Evolutionary conservation across 1,140 invertebrate species (phyloP).

Genomic region (Zaprionus gabonicus): DNA sequence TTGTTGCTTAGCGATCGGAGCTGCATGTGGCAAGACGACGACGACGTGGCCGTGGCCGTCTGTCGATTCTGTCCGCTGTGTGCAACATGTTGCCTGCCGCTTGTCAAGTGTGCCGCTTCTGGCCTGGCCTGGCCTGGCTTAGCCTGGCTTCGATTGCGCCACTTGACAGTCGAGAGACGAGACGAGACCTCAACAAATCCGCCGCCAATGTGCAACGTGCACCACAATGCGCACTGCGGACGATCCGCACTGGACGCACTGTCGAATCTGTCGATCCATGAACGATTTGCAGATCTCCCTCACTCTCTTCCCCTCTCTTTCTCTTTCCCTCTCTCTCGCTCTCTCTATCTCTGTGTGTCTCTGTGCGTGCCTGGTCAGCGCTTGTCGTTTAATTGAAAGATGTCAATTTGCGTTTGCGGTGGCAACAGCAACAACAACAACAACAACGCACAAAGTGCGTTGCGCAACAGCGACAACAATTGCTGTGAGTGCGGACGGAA

Average conservation of each 20-base stretch:
- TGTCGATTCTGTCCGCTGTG: background rate
- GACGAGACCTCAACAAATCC: slow-evolving; percentile 27
- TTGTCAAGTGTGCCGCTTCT: slow-evolving; percentile 63
- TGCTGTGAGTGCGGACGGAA: background rate
- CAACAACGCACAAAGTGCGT: slow-evolving; percentile 77
- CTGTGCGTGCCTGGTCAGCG: slow-evolving; percentile 60
- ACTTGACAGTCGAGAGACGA: slow-evolving; percentile 70
- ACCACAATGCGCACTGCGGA: background rate
- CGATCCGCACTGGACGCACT: background rate
- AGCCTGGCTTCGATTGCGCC: slow-evolving; percentile 58
- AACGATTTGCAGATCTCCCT: background rate
- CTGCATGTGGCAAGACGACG: slow-evolving; percentile 45
- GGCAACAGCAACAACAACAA: slow-evolving; percentile 26
- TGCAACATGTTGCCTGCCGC: slow-evolving; percentile 61
- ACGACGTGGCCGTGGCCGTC: background rate
- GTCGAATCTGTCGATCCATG: background rate
- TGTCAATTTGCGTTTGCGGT: slow-evolving; percentile 77
- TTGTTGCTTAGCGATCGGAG: slow-evolving; percentile 3
- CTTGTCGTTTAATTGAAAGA: slow-evolving; percentile 82
- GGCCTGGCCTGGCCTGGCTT: background rate
- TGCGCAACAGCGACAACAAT: slow-evolving; percentile 60
- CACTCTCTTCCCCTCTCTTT: background rate
- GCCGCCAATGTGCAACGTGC: slow-evolving; percentile 4
- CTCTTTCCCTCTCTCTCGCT: background rate
- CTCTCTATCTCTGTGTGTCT: too few species aligned